phyloP scores from a whole-genome alignment of 1,140 invertebrate genomes.

The Euura lappo region DNA sequence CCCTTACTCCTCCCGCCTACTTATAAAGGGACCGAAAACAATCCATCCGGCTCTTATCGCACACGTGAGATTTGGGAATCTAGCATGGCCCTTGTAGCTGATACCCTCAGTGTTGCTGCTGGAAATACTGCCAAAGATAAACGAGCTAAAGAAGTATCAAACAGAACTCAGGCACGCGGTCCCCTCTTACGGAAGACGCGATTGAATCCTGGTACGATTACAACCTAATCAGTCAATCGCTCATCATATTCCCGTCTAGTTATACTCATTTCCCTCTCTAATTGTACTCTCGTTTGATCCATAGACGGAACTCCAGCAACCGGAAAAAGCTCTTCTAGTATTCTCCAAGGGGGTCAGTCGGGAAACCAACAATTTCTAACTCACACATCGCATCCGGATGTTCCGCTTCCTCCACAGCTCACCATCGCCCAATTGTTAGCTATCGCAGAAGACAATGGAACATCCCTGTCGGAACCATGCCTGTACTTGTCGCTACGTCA shows the following conservation, averaged over 20 bases:
- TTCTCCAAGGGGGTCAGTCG: conserved; percentile 30
- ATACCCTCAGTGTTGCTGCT: conserved; percentile 76
- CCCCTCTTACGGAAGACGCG: conserved; percentile 47
- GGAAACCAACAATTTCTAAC: conserved; percentile 56
- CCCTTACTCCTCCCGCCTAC: conserved; percentile 48
- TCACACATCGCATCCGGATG: conserved; percentile 57
- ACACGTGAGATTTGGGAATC: conserved; percentile 58
- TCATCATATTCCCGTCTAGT: conserved; percentile 7
- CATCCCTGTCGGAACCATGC: conserved; percentile 65
- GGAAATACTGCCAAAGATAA: conserved; percentile 85
- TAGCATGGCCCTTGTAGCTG: conserved; percentile 62
- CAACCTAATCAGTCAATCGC: no score
- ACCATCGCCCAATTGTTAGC: conserved; percentile 70
- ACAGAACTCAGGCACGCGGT: conserved; percentile 55
- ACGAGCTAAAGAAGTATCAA: conserved; percentile 78
- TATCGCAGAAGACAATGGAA: conserved; percentile 62
- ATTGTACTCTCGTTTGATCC: neutral
- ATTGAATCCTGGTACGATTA: conserved; percentile 42
- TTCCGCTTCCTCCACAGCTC: conserved; percentile 62
- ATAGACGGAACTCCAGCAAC: conserved; percentile 37
- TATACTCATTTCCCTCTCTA: no score
- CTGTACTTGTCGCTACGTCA: conserved; percentile 55
- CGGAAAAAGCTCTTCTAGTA: conserved; percentile 36
- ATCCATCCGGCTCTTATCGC: conserved; percentile 41
- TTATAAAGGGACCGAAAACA: conserved; percentile 49